Evolutionary conservation across 2,888 invertebrate species (phyloP).

Genomic region (Dasypogon diadema): DNA sequence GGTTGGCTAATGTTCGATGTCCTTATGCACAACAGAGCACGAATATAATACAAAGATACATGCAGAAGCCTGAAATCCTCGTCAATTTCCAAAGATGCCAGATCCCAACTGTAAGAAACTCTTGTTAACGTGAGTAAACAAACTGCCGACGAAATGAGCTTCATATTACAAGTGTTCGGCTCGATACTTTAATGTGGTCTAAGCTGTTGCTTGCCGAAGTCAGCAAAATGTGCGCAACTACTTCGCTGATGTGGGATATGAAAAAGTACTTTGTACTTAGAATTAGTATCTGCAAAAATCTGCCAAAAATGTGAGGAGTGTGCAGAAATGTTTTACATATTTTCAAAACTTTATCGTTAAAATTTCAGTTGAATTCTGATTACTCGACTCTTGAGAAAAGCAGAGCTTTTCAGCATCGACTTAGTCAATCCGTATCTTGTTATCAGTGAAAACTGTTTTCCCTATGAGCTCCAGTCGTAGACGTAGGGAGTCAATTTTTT

Average conservation of each 20-base stretch:
- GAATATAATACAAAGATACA: slow-evolving; percentile 57
- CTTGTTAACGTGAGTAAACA: slow-evolving; percentile 6
- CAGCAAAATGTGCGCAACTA: slow-evolving; percentile 1
- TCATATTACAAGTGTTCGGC: slow-evolving; percentile 37
- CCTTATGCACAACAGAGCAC: slow-evolving; percentile 57
- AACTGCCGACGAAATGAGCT: slow-evolving; percentile 10
- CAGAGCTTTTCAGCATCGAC: too few species aligned
- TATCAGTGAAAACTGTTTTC: too few species aligned
- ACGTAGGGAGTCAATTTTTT: too few species aligned
- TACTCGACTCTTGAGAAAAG: too few species aligned
- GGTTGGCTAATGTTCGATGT: slow-evolving; percentile 45
- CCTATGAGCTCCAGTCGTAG: too few species aligned
- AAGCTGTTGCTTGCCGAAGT: slow-evolving; percentile 7
- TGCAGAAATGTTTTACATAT: slow-evolving; percentile 2
- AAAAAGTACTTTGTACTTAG: background rate
- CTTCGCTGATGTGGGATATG: background rate
- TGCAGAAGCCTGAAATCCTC: slow-evolving; percentile 51
- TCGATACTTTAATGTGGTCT: slow-evolving; percentile 9
- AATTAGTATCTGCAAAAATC: background rate
- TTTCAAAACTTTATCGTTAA: background rate
- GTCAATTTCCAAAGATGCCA: slow-evolving; percentile 25
- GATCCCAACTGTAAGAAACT: slow-evolving; percentile 29
- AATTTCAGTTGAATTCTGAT: too few species aligned
- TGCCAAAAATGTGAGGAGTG: slow-evolving; percentile 15
- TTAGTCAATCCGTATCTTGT: too few species aligned